Evolutionary conservation across 2,797 vertebrate species (phyloP).

Genomic region (Falco rusticolus): DNA sequence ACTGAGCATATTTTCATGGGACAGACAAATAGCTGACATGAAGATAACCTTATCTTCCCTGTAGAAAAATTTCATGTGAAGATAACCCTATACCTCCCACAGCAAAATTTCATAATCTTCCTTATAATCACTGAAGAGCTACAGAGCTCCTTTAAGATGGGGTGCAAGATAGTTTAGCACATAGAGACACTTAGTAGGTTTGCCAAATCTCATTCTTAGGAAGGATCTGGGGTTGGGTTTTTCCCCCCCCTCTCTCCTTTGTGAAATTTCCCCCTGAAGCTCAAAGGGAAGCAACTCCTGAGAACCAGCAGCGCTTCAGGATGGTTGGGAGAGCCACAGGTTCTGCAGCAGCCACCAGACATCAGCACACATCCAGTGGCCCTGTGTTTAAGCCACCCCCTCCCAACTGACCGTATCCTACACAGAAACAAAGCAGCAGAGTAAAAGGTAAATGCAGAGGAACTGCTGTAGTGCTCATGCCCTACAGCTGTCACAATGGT

Average conservation of each 20-base stretch:
- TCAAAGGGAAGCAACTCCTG: not conserved
- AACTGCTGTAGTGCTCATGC: not conserved
- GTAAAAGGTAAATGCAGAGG: not conserved
- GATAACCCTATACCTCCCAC: not conserved
- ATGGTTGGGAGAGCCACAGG: not conserved
- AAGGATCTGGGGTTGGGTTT: accelerated
- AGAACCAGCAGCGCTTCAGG: not conserved
- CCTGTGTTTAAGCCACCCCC: not conserved
- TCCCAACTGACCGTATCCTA: not conserved
- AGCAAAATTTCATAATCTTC: not conserved
- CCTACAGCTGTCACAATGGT: not conserved
- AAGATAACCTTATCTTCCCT: not conserved
- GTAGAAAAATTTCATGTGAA: not conserved
- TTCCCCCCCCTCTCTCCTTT: not conserved
- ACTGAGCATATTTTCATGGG: not conserved
- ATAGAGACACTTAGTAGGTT: not conserved
- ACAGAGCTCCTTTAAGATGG: not conserved
- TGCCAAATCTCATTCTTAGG: not conserved
- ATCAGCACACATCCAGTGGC: not conserved
- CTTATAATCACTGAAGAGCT: not conserved
- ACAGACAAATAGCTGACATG: not conserved
- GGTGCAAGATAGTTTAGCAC: not conserved
- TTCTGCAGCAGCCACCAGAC: not conserved
- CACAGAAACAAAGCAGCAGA: not conserved
- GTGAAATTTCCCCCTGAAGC: not conserved